A percentile compares a stretch with the other conserved stretches of the same genome.
Conservation (phyloP, 2,113 vertebrate genomes). For the Rhea americana region DNA sequence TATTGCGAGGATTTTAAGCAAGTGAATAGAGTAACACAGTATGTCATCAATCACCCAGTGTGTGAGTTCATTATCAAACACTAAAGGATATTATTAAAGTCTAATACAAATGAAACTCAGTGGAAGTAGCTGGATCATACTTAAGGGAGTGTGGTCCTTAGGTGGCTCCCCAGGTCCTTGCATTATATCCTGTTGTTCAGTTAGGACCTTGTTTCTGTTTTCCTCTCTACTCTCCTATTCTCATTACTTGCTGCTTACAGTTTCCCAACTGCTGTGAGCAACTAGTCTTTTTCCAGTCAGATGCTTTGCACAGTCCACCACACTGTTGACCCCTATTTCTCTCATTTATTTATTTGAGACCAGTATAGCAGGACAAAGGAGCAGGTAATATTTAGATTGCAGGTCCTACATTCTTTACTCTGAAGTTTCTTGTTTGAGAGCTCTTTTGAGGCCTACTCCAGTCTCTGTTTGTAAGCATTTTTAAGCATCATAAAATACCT, state of each 20-base stretch:
- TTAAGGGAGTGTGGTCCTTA: neutral
- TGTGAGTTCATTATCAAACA: neutral
- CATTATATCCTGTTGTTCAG: neutral
- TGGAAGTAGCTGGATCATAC: accelerated
- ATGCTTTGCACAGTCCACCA: neutral
- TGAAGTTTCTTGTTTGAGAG: neutral
- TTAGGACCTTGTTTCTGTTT: neutral
- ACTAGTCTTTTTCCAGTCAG: neutral
- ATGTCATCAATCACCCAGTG: accelerated
- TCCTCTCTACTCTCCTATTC: neutral
- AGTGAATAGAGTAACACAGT: accelerated
- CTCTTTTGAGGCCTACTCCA: neutral
- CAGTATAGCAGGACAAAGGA: neutral
- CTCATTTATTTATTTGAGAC: neutral
- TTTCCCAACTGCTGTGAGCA: neutral
- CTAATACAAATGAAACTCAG: neutral
- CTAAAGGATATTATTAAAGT: neutral
- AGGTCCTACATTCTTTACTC: accelerated
- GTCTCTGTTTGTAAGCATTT: neutral
- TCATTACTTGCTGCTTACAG: neutral
- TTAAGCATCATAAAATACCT: neutral
- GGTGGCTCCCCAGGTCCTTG: neutral
- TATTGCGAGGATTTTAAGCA: accelerated
- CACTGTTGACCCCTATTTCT: accelerated
- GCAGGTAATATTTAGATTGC: neutral